Evolutionary conservation across 2,113 vertebrate genomes (phyloP), one percentile per base, ranked within the genome.

Genomic region (Pterocles burchelli): DNA sequence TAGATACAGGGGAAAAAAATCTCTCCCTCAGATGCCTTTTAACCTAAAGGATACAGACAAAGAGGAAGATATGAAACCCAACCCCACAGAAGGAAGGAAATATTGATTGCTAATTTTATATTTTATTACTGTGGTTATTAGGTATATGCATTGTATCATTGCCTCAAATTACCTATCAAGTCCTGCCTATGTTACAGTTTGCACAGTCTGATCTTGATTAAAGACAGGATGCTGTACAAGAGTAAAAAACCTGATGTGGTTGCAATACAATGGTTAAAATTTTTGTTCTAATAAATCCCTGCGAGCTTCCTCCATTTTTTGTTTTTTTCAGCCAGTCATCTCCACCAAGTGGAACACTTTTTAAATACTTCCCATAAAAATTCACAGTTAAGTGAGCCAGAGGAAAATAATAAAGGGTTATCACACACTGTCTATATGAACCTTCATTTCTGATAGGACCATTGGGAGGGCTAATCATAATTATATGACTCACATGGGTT

Each of bases 351-450:
- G 45, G 74, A 96, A 92, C 59, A 82, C 62, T 92, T 87, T 77
- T 80, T 95, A 94, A 92, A 96, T 80, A 36, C 7, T 85, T 93
- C 81, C 62, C 31, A 58, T 93, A 89, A 97, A 95, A 96, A 48
- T 87, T 95, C 78, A 84, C 77, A 91, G 57, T 31, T 68, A 95
- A 96, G 57, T 89, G 45, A 73, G 38, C 65, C 87, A 74, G 49
- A 94, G 54, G n/a, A 95, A 84, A 96, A 59, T 91, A 96, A 90
- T 94, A 97, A 94, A 88, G 68, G 18, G 55, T 81, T 95, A 89
- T 86, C 61, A 58, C 57, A 36, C 19, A 15, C 14, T 41, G 38
- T 92, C 80, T 91, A 25, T 26, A 93, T 80, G 94, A 92, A 55
- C 26, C 41, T 89, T 48, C 28, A 80, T 90, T 86, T 78, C 49